Conservation (phyloP, 2,113 vertebrate genomes). For the Cathartes aura region DNA sequence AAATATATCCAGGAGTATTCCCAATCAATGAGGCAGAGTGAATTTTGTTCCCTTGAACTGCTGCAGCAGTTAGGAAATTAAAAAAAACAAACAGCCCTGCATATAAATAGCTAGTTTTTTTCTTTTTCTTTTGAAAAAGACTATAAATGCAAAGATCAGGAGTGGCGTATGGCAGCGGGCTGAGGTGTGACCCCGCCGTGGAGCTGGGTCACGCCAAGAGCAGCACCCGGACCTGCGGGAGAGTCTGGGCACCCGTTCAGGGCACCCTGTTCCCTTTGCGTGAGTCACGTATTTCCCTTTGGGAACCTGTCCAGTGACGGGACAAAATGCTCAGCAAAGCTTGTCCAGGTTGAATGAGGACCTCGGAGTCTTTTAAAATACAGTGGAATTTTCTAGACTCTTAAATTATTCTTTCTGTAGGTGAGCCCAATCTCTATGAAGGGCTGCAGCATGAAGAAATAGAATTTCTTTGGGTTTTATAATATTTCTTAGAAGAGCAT, state of each 20-base stretch:
- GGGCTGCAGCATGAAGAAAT: not conserved
- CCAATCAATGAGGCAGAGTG: not conserved
- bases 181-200: not conserved
- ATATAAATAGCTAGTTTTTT: not conserved
- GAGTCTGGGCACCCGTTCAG: not conserved
- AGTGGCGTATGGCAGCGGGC: not conserved
- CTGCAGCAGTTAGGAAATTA: not conserved
- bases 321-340: not conserved
- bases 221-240: not conserved
- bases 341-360: not conserved
- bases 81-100: not conserved
- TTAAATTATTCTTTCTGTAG: not conserved
- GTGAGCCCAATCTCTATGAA: not conserved
- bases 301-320: fast-evolving
- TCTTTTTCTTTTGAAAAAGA: not conserved
- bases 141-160: not conserved
- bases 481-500: not conserved
- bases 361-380: not conserved
- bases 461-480: not conserved
- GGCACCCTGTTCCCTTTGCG: not conserved
- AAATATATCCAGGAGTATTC: not conserved
- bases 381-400: not conserved
- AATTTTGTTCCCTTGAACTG: not conserved
- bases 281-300: not conserved
- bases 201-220: not conserved